Percentiles rank a stretch among this genome's conserved stretches.
phyloP scores from a whole-genome alignment of 2,113 vertebrate species.

The Piprites chloris region DNA sequence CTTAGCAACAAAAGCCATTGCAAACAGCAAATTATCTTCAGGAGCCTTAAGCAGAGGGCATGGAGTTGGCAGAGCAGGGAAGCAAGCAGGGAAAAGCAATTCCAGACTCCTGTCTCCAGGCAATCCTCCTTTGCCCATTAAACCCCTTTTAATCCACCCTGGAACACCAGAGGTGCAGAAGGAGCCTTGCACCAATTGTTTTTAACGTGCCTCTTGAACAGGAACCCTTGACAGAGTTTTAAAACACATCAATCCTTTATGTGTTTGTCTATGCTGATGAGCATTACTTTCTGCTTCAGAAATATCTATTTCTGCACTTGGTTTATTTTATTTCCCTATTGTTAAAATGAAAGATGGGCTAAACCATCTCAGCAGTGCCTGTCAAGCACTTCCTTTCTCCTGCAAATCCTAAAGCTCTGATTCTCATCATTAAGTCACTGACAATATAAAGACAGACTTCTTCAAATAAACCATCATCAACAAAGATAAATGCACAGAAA shows the following conservation, averaged over 20 bases:
- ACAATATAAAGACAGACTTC: slow-evolving; percentile 26
- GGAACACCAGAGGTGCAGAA: not conserved
- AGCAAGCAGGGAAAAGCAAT: not conserved
- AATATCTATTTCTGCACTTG: slow-evolving; percentile 41
- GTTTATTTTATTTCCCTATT: slow-evolving; percentile 46
- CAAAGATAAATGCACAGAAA: slow-evolving; percentile 30
- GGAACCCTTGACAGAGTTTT: not conserved
- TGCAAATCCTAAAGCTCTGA: slow-evolving; percentile 40
- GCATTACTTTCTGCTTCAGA: slow-evolving; percentile 7
- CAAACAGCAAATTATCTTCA: not conserved
- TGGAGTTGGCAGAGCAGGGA: rapidly evolving
- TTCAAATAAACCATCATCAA: slow-evolving; percentile 26
- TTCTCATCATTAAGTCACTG: slow-evolving; percentile 49
- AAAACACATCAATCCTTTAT: not conserved
- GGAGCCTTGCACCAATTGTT: not conserved
- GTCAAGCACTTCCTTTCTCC: slow-evolving; percentile 13
- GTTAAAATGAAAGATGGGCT: slow-evolving; percentile 46
- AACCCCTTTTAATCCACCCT: not conserved
- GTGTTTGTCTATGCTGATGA: slow-evolving; percentile 50
- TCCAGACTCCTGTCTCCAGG: not conserved
- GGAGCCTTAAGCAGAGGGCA: not conserved
- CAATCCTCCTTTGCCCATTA: not conserved
- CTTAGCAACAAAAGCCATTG: rapidly evolving
- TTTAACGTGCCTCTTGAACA: not conserved
- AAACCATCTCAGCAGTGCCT: not conserved